A percentile compares a stretch with the other conserved stretches of the same genome.
These are phyloP conservation scores for Vidua macroura DNA, from an alignment of 2,113 vertebrate species.

Conservation along the genomic window DNA sequence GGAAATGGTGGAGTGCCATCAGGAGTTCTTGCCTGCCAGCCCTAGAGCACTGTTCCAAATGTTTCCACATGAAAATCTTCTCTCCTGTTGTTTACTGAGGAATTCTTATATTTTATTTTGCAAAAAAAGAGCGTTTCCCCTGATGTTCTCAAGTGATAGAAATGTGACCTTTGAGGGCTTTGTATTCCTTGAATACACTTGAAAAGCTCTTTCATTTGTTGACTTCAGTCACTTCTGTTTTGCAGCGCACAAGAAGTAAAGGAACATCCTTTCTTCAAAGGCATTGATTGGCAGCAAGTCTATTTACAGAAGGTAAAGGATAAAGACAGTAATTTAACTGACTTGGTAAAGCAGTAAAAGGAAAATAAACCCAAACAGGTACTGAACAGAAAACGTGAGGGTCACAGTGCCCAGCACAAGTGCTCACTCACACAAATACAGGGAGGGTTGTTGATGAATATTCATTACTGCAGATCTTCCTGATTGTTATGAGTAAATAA, in stretches of 20 bases:
- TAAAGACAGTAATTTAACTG: background rate
- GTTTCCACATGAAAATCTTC: background rate
- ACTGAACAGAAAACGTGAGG: background rate
- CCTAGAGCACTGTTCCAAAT: background rate
- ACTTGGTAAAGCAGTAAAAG: background rate
- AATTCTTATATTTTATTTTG: background rate
- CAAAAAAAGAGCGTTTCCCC: background rate
- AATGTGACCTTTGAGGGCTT: background rate
- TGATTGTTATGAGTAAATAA: background rate
- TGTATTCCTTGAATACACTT: background rate
- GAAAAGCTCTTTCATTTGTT: background rate
- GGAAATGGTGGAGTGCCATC: background rate
- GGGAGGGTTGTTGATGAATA: background rate
- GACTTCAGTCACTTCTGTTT: background rate
- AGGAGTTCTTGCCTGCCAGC: background rate
- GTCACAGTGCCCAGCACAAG: background rate
- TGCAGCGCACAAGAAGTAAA: constrained; percentile 92
- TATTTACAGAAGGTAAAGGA: constrained; percentile 92
- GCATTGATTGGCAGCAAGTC: constrained; percentile 96
- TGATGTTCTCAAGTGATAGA: background rate
- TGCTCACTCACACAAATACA: rapidly evolving
- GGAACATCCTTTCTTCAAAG: constrained; percentile 92
- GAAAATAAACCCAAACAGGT: background rate
- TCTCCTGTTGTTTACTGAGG: background rate
- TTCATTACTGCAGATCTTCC: background rate